These are phyloP conservation scores for Vidua chalybeata DNA, from an alignment of 2,113 vertebrate species.

Conservation along the genomic window DNA sequence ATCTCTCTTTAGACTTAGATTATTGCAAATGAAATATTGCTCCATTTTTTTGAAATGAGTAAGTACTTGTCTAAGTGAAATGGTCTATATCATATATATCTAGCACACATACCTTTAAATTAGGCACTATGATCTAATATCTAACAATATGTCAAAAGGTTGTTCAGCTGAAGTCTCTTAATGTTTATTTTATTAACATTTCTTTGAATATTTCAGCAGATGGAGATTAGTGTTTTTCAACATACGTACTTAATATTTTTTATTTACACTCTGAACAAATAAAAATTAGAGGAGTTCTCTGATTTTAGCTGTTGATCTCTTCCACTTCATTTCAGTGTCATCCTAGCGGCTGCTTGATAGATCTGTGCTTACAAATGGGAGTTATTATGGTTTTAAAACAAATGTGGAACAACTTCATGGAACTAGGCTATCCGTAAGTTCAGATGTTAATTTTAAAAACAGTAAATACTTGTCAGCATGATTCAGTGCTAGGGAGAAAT, in stretches of 20 bases:
- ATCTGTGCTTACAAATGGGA: slow-evolving; percentile 98
- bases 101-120: background rate
- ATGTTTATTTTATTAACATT: background rate
- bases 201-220: background rate
- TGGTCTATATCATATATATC: fast-evolving
- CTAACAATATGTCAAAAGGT: background rate
- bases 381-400: slow-evolving; percentile 99
- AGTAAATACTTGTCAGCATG: background rate
- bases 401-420: slow-evolving; percentile 99
- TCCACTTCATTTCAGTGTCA: slow-evolving; percentile 83
- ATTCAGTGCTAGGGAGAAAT: background rate
- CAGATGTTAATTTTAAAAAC: background rate
- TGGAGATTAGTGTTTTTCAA: background rate
- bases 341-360: slow-evolving; percentile 97
- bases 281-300: background rate
- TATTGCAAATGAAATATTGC: background rate
- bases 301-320: background rate
- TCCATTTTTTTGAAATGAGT: background rate
- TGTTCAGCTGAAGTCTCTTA: background rate
- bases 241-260: background rate
- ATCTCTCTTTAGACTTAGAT: background rate
- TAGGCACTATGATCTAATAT: background rate
- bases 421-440: slow-evolving; percentile 94
- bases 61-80: background rate
- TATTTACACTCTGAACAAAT: background rate